Evolutionary conservation across 2,888 invertebrate genomes (phyloP), one percentile per base, ranked within the genome.

Genomic region (Drosophila seclusa): DNA sequence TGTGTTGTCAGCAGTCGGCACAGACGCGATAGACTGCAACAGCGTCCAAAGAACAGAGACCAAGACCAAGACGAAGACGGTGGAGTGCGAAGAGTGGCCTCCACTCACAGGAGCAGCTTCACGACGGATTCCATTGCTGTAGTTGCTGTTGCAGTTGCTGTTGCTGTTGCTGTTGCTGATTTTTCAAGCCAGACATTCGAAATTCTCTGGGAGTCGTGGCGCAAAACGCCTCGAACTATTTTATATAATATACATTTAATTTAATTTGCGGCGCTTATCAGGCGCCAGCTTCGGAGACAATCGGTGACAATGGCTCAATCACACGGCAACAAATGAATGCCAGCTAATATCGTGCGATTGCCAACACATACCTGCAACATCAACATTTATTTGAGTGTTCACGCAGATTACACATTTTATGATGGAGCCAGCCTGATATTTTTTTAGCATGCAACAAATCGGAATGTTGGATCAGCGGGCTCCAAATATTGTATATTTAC

Each of bases 181-280:
- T 10, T 50, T 50, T 3, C 27, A 18, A 40, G 60, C 63, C 71
- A 83, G 77, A 66, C 69, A 57, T 40, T 76, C 45, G 57, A 45
- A 72, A 64, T 84, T 73, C 67, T 62, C 73, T 61, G 48, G 63
- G 42, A 65, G 65, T 78, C 75, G 76, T 79, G 76, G 68, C 65
- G 54, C 75, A 68, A 74, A 78, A 76, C 75, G 81, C 79, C 73
- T 78, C 68, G 67, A 81, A 73, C 67, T 71, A 73, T 83, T 78
- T 75, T 76, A 76, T 70, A 78, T 86, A 74, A 79, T 81, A 82
- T 80, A 78, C 84, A 80, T 77, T 87, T 82, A 79, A 88, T 87
- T 91, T 85, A 79, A 85, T 89, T 89, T 88, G 79, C 73, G 76
- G 71, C 75, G 76, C 81, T 91, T 87, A 91, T 91, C 91, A 87